Evolutionary conservation across 2,113 vertebrate species (phyloP).

Genomic region (Burhinus bistriatus): DNA sequence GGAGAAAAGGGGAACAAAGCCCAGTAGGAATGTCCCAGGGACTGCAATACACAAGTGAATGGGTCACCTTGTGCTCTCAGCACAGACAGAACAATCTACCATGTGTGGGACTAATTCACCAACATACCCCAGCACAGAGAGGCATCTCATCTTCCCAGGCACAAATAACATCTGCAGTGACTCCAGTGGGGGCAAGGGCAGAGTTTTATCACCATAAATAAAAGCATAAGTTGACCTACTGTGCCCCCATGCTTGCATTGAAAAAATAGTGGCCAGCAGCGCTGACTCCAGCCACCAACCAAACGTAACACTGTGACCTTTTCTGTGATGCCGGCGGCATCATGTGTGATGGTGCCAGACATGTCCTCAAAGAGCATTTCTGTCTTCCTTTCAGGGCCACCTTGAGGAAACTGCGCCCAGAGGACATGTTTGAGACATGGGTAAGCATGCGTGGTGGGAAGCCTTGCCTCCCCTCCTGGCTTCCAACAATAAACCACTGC

Average conservation of each 20-base stretch:
- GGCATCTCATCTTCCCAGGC: not conserved
- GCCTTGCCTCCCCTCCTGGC: not conserved
- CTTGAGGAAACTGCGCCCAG: conserved; percentile 90
- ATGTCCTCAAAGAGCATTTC: not conserved
- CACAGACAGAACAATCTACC: not conserved
- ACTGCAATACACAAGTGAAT: not conserved
- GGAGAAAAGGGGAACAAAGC: not conserved
- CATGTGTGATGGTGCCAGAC: not conserved
- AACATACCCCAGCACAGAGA: not conserved
- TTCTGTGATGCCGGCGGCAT: rapidly evolving
- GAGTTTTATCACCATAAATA: not conserved
- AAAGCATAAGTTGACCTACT: not conserved
- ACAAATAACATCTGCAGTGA: not conserved
- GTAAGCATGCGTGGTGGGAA: conserved; percentile 66
- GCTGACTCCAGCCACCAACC: not conserved
- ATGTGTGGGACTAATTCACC: not conserved
- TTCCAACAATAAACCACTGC: not conserved
- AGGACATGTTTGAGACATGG: conserved; percentile 98
- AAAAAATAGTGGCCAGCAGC: rapidly evolving
- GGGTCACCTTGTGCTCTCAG: not conserved
- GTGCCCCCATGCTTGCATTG: not conserved
- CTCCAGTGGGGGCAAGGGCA: not conserved
- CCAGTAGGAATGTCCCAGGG: not conserved
- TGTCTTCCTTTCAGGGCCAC: conserved; percentile 82
- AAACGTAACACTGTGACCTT: rapidly evolving